phyloP scores from a whole-genome alignment of 2,113 vertebrate genomes.

The Eira barbara region DNA sequence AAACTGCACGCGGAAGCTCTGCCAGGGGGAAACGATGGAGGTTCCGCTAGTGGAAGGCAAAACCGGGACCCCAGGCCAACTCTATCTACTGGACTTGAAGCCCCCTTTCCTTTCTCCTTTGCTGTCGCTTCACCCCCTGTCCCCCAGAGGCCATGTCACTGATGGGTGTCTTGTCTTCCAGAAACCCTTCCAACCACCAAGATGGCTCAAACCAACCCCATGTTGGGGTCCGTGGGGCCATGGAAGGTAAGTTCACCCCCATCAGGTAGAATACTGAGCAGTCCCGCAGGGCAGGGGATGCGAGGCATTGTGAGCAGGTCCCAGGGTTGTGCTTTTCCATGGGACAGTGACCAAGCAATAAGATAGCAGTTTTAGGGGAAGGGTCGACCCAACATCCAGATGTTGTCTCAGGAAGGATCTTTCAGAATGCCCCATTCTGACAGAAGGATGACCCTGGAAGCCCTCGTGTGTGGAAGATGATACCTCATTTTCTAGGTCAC shows the following conservation, averaged over 20 bases:
- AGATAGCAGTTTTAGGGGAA: not conserved
- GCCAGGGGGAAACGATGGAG: not conserved
- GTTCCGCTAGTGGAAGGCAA: not conserved
- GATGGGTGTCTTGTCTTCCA: conserved; percentile 70
- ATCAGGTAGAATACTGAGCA: not conserved
- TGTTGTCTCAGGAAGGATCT: not conserved
- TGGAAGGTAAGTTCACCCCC: conserved; percentile 89
- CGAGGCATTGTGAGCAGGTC: not conserved
- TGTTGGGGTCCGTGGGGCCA: conserved; percentile 89
- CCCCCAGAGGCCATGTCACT: not conserved
- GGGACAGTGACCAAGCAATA: not conserved
- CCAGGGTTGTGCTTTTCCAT: not conserved
- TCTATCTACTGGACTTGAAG: not conserved
- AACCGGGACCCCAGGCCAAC: not conserved
- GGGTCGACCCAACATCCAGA: not conserved
- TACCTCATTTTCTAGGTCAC: not conserved
- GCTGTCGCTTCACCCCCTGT: not conserved
- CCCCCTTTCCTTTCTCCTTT: not conserved
- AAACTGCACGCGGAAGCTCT: not conserved
- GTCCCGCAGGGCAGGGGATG: not conserved
- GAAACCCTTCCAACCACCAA: conserved; percentile 81
- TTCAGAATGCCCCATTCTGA: not conserved
- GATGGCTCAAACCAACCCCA: conserved; percentile 95
- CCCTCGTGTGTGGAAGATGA: not conserved
- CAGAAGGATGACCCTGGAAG: not conserved